These are phyloP conservation scores for Neuroterus valhalla DNA, from an alignment of 1,140 invertebrate genomes.

Conservation along the genomic window DNA sequence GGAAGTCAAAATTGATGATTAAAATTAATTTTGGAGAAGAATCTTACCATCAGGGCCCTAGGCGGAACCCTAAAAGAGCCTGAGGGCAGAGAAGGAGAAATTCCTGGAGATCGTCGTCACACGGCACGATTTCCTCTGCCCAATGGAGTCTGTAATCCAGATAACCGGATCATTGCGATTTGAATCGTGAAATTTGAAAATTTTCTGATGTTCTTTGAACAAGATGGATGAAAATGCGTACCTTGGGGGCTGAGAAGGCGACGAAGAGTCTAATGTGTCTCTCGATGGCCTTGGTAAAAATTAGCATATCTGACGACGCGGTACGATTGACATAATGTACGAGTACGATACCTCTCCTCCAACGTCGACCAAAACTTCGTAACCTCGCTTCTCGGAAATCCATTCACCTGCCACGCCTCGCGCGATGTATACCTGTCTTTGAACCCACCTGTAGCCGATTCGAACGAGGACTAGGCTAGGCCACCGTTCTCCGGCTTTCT, in stretches of 20 bases:
- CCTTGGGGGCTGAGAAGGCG: conserved; percentile 54
- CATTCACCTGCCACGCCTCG: conserved; percentile 38
- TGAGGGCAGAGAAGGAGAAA: neutral
- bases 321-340: neutral
- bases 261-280: conserved; percentile 60
- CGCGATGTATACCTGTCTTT: conserved; percentile 27
- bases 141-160: neutral
- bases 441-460: conserved; percentile 29
- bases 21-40: neutral
- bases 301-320: conserved; percentile 50
- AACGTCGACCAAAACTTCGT: conserved; percentile 13
- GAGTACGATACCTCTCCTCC: neutral
- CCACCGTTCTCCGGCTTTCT: conserved; percentile 24
- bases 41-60: neutral
- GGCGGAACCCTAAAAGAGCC: neutral
- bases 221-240: conserved; percentile 23
- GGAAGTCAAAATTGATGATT: conserved; percentile 8
- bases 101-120: conserved; percentile 11
- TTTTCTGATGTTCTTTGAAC: neutral
- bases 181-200: neutral
- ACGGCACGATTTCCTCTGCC: neutral
- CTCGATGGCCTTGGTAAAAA: conserved; percentile 47
- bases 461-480: conserved; percentile 15
- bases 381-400: conserved; percentile 33
- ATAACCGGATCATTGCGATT: conserved; percentile 13